Percentiles rank a stretch among this genome's conserved stretches.
Conservation (phyloP, 2,113 vertebrate species). For the Protobothrops mucrosquamatus region DNA sequence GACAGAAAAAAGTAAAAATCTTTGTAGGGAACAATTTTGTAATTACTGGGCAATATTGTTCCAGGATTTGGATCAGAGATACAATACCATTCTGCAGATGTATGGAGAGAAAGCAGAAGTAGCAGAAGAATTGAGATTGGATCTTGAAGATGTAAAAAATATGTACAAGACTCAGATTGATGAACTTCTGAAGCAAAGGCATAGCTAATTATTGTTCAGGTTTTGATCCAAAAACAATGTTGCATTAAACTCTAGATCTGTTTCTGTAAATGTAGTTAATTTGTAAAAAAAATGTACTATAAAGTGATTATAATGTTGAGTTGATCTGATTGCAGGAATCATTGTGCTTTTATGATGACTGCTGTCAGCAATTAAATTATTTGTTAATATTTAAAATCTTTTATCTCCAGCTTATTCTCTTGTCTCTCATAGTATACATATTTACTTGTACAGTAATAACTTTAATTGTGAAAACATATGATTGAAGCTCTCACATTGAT, state of each 20-base stretch:
- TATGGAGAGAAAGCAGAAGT: conserved; percentile 99
- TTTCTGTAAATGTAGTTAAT: conserved; percentile 57
- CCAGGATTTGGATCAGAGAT: conserved; percentile 95
- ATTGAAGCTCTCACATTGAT: background rate
- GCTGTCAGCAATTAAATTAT: conserved; percentile 76
- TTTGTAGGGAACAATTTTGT: background rate
- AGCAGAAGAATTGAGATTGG: conserved; percentile 90
- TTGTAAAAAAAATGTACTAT: conserved; percentile 69
- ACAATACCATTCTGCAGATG: conserved; percentile 99
- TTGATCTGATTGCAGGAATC: conserved; percentile 53
- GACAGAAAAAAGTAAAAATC: background rate
- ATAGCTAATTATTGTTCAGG: conserved; percentile 62
- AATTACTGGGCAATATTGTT: conserved; percentile 34
- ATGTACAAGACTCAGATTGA: conserved; percentile 99
- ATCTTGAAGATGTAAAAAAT: conserved; percentile 97
- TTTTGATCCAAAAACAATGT: conserved; percentile 8
- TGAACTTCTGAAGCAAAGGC: conserved; percentile 85
- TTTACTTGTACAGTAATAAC: conserved; percentile 35
- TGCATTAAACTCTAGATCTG: conserved; percentile 60
- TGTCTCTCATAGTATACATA: conserved; percentile 42
- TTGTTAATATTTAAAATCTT: conserved; percentile 71
- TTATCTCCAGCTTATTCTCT: conserved; percentile 50
- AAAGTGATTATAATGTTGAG: conserved; percentile 66
- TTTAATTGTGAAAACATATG: conserved; percentile 2
- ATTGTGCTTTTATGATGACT: conserved; percentile 61